Percentiles rank a stretch among this genome's conserved stretches.
phyloP scores from a whole-genome alignment of 2,888 invertebrate species.

The Phorcus lineatus region DNA sequence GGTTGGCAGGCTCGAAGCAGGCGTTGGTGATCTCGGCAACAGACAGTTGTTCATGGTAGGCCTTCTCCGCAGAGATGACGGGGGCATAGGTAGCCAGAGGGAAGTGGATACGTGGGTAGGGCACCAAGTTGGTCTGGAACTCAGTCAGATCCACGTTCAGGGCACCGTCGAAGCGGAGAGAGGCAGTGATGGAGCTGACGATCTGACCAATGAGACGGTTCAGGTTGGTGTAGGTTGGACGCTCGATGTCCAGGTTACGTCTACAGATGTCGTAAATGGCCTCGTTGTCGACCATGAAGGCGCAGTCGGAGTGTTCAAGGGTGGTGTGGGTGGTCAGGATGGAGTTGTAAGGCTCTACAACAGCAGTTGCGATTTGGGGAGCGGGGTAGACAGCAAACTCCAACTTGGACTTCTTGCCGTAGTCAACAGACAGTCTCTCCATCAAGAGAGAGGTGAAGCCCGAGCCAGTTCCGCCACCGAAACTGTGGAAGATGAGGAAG shows the following conservation, averaged over 20 bases:
- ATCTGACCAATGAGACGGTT: constrained; percentile 78
- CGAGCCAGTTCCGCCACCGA: constrained; percentile 79
- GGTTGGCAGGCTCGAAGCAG: constrained; percentile 88
- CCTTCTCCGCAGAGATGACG: constrained; percentile 94
- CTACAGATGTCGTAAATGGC: constrained; percentile 85
- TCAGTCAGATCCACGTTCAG: constrained; percentile 9
- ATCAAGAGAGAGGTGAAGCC: constrained; percentile 92
- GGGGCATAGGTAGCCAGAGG: constrained; percentile 90
- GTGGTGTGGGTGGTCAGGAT: constrained; percentile 70
- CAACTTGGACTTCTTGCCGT: constrained; percentile 85
- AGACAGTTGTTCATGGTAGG: constrained; percentile 81
- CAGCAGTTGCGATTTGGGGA: constrained; percentile 71
- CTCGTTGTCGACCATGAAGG: constrained; percentile 76
- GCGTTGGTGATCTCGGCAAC: constrained; percentile 91
- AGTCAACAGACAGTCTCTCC: constrained; percentile 89
- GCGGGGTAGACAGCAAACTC: constrained; percentile 80
- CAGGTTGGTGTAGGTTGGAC: constrained; percentile 89
- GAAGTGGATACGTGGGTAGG: constrained; percentile 84
- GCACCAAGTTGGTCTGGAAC: constrained; percentile 77
- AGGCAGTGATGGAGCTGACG: constrained; percentile 70
- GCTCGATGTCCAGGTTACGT: constrained; percentile 87
- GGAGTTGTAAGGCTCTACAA: constrained; percentile 71
- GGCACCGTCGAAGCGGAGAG: no score
- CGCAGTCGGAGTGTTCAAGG: constrained; percentile 70
- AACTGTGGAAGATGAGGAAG: constrained; percentile 87